These are phyloP conservation scores for Oscheius sp. DNA, from an alignment of 2,888 invertebrate species.

Conservation along the genomic window DNA sequence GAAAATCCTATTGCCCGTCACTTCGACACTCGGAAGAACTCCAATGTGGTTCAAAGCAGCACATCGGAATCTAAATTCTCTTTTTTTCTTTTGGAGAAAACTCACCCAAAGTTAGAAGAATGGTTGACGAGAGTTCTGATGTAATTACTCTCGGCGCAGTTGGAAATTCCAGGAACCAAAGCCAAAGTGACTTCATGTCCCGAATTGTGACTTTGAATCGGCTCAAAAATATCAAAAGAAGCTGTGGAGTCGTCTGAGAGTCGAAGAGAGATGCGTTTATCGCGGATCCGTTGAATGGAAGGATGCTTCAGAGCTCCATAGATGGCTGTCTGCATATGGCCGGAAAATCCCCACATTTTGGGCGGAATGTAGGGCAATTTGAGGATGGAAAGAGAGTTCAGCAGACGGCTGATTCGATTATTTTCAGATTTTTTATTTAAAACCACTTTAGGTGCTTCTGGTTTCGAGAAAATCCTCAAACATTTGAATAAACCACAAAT, in stretches of 20 bases:
- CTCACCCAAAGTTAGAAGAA: conserved; percentile 81
- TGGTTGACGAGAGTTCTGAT: conserved; percentile 91
- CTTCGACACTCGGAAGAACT: conserved; percentile 83
- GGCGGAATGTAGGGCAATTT: conserved; percentile 55
- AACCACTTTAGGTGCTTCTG: neutral
- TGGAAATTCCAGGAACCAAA: conserved; percentile 90
- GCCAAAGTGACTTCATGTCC: conserved; percentile 74
- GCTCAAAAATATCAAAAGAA: conserved; percentile 90
- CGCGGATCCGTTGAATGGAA: conserved; percentile 75
- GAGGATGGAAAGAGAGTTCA: neutral
- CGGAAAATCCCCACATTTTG: conserved; percentile 89
- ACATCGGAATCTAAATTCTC: conserved; percentile 89
- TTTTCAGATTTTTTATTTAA: neutral
- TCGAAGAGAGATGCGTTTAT: neutral
- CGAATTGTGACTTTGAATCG: conserved; percentile 73
- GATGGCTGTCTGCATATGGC: conserved; percentile 90
- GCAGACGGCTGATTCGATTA: neutral
- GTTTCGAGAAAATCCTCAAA: neutral
- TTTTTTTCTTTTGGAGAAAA: neutral
- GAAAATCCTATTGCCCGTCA: conserved; percentile 88
- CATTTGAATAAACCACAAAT: neutral
- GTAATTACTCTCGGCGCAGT: conserved; percentile 91
- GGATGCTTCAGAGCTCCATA: conserved; percentile 82
- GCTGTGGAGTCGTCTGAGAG: conserved; percentile 79
- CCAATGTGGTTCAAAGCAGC: conserved; percentile 93